Evolutionary conservation across 2,113 vertebrate species (phyloP).

Genomic region (Nematolebias whitei): DNA sequence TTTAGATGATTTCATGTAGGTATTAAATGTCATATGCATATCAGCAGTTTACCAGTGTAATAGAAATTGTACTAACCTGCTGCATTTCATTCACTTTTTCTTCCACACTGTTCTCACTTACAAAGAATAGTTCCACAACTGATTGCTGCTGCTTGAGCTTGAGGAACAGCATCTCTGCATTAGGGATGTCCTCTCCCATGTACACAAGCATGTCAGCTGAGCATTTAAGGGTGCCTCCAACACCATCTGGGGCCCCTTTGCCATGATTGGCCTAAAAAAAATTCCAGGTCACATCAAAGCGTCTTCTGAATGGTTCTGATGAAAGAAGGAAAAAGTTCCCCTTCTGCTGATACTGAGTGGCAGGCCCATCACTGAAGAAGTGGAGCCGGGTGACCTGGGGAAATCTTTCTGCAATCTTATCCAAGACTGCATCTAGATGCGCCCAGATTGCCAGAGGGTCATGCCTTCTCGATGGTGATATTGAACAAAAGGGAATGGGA

Average conservation of each 20-base stretch:
- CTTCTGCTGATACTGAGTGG: constrained; percentile 16
- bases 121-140: no score
- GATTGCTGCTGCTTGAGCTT: no score
- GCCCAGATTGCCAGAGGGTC: constrained; percentile 36
- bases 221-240: constrained; percentile 11
- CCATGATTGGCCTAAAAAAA: constrained; percentile 24
- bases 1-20: no score
- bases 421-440: constrained; percentile 35
- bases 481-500: constrained; percentile 27
- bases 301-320: constrained; percentile 35
- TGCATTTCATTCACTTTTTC: no score
- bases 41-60: no score
- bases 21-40: no score
- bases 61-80: no score
- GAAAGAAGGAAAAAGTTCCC: constrained; percentile 27
- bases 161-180: no score
- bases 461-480: constrained; percentile 38
- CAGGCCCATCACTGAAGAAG: constrained; percentile 15
- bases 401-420: constrained; percentile 8
- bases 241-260: constrained; percentile 10
- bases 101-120: no score
- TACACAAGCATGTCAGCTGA: constrained; percentile 18
- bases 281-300: constrained; percentile 40
- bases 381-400: constrained; percentile 10
- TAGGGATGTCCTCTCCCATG: constrained; percentile 25